Conservation (phyloP, 2,888 invertebrate species). For the Catocala fraxini region DNA sequence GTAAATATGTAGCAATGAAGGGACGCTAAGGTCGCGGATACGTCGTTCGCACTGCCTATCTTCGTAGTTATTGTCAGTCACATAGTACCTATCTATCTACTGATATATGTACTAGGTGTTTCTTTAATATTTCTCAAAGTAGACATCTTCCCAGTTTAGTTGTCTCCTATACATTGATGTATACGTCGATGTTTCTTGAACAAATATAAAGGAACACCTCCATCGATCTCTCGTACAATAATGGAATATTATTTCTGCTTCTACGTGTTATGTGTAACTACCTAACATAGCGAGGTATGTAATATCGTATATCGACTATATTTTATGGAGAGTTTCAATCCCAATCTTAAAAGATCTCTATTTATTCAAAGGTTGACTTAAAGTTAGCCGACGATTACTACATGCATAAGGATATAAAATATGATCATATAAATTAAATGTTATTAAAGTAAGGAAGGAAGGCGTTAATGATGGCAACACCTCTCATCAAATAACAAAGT, state of each 20-base stretch:
- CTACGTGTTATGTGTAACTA: conserved; percentile 13
- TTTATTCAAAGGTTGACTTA: conserved; percentile 46
- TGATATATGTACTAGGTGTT: conserved; percentile 23
- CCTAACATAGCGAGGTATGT: conserved; percentile 25
- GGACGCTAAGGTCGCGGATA: too few relatives aligned
- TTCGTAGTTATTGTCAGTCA: conserved; percentile 30
- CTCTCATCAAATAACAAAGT: conserved; percentile 37
- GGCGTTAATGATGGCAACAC: conserved; percentile 28
- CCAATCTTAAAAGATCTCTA: conserved; percentile 31
- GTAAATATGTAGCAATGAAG: too few relatives aligned
- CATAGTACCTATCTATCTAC: conserved; percentile 26
- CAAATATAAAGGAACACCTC: conserved; percentile 13
- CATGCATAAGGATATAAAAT: conserved; percentile 31
- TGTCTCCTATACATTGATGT: conserved; percentile 13
- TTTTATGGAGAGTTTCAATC: conserved; percentile 32
- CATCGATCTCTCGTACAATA: conserved; percentile 41
- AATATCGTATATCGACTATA: conserved; percentile 28
- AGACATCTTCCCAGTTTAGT: conserved; percentile 22
- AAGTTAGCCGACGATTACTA: conserved; percentile 48
- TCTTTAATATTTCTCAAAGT: conserved; percentile 30
- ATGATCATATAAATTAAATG: conserved; percentile 31
- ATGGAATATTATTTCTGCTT: conserved; percentile 41
- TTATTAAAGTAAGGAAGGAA: conserved; percentile 37
- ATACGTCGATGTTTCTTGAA: conserved; percentile 19
- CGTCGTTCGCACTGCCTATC: conserved; percentile 23